These are phyloP conservation scores for Anticlea derivata DNA, from an alignment of 2,888 invertebrate genomes.

Conservation along the genomic window DNA sequence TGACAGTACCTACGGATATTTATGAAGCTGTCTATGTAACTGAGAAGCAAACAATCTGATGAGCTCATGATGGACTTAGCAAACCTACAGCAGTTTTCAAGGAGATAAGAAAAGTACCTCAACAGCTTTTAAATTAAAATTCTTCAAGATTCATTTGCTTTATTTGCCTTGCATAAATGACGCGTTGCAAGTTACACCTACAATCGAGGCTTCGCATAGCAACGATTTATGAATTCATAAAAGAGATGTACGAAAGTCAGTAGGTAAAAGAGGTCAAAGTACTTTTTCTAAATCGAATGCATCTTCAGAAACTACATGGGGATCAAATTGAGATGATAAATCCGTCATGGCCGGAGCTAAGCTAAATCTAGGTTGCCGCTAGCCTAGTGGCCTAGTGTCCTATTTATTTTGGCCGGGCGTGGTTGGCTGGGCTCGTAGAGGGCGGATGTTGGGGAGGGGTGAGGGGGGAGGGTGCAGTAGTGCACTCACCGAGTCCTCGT, in stretches of 20 bases:
- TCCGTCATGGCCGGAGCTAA: conserved; percentile 42
- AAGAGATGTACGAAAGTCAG: too few relatives aligned
- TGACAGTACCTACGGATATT: conserved; percentile 77
- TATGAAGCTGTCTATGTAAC: conserved; percentile 69
- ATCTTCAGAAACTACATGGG: neutral
- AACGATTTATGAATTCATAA: too few relatives aligned
- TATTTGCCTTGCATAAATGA: too few relatives aligned
- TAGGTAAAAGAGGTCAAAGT: conserved; percentile 2
- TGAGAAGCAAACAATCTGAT: conserved; percentile 64
- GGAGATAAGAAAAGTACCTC: conserved; percentile 7
- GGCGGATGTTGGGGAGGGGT: conserved; percentile 28
- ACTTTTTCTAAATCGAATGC: conserved; percentile 2
- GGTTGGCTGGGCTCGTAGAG: conserved; percentile 38
- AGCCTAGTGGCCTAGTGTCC: conserved; percentile 70
- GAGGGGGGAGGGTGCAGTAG: conserved; percentile 38
- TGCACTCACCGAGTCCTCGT: conserved; percentile 89
- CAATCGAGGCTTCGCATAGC: too few relatives aligned
- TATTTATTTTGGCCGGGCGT: conserved; percentile 59
- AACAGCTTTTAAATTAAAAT: neutral
- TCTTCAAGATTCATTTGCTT: neutral
- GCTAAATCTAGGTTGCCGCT: conserved; percentile 56
- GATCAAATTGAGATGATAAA: conserved; percentile 27
- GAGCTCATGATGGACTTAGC: conserved; percentile 26
- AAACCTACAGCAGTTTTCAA: conserved; percentile 22
- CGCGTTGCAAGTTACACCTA: too few relatives aligned